Evolutionary conservation across 2,797 vertebrate genomes (phyloP).

Genomic region (Sebastes nivosus): DNA sequence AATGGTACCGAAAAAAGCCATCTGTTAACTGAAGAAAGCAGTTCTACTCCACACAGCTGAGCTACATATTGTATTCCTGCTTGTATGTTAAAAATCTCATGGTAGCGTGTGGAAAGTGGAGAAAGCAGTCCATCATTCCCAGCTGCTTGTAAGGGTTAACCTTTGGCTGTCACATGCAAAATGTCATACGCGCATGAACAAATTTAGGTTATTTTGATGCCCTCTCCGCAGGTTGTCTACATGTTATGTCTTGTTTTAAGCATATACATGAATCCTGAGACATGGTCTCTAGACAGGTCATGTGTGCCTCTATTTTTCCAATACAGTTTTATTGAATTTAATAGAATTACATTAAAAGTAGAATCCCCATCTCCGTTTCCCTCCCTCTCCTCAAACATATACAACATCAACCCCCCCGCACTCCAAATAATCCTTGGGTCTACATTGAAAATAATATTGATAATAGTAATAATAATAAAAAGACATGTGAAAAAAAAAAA

Average conservation of each 20-base stretch:
- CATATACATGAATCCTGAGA: not conserved
- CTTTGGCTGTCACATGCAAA: slow-evolving; percentile 50
- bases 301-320: not conserved
- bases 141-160: slow-evolving; percentile 25
- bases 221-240: not conserved
- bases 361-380: not conserved
- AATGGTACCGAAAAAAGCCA: slow-evolving; percentile 54
- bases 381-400: not conserved
- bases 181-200: slow-evolving; percentile 40
- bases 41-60: not conserved
- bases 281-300: not conserved
- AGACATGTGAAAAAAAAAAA: not conserved
- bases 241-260: slow-evolving; percentile 16
- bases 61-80: not conserved
- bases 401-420: not conserved
- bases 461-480: not conserved
- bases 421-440: too few species aligned
- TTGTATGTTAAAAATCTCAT: not conserved
- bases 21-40: slow-evolving; percentile 32
- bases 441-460: not conserved
- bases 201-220: slow-evolving; percentile 37
- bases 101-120: not conserved
- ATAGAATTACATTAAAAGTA: not conserved
- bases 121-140: not conserved
- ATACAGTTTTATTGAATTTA: not conserved